Base-by-base conservation (phyloP, 2,113 vertebrate species). In the Oryzias curvinotus region DNA sequence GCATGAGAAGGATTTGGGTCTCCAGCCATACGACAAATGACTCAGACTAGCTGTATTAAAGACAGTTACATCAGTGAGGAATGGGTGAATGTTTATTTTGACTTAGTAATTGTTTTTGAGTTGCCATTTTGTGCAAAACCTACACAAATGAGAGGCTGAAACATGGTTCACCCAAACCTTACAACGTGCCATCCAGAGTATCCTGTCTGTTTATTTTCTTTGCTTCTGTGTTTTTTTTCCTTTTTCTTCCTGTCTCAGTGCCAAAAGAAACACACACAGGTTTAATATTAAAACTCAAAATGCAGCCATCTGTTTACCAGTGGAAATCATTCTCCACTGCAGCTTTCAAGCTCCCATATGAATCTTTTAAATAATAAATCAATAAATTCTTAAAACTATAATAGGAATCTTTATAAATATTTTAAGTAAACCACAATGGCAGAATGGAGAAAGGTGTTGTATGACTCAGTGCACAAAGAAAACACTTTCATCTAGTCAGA, bases 291-390 rank as follows among this genome's bases (percentile, higher is more conserved):
- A 88, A 90, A 61, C 68, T 85, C 89, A 91, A 92, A 89, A 87
- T 92, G 89, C 74, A 85, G 89, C 79, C 72, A 72, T 84, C 71
- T 86, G 84, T 92, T 86, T 89, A 56, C 84, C 87, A 88, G 82
- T 86, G 75, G 88, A 93, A 86, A 84, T 91, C 78, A 68, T 91
- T 89, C 87, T 81, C 85, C 88, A 86, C 75, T 57, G 68, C 63
- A 91, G 91, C 93, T 93, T 91, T 90, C 90, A 89, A 83, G 83
- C 90, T 77, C 67, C 43, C 68, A 88, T 92, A 95, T 95, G 93
- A 94, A 95, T 96, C 93, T 97, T 96, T 95, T 94, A 95, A 96
- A 96, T 95, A 93, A 96, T 93, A 96, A 94, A 98, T 98, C 92
- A 80, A 96, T 97, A 96, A 97, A 96, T 98, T 95, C 93, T 96